Conservation (phyloP, 2,797 vertebrate genomes). For the Eptatretus atami region DNA sequence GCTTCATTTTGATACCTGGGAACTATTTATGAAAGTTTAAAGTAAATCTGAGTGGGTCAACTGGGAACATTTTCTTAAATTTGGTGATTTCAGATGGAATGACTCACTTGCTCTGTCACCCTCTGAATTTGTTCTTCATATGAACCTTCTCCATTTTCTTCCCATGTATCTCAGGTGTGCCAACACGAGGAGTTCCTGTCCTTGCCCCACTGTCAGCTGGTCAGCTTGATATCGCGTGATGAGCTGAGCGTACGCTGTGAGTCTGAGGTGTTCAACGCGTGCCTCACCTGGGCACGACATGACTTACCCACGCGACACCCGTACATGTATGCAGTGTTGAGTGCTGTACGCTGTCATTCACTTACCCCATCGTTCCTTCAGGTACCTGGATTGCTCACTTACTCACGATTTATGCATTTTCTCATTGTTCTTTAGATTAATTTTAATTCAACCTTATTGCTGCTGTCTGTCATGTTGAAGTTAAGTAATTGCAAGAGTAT, state of each 20-base stretch:
- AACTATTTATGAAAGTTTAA: too few species aligned
- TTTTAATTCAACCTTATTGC: too few species aligned
- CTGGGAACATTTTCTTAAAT: too few species aligned
- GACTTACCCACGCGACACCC: conserved; percentile 39
- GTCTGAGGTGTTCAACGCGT: conserved; percentile 72
- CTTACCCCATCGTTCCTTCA: conserved; percentile 67
- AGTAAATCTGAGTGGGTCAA: too few species aligned
- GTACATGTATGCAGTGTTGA: conserved; percentile 47
- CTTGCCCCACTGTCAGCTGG: conserved; percentile 63
- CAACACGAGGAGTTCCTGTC: conserved; percentile 83
- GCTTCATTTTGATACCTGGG: too few species aligned
- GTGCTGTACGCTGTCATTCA: conserved; percentile 67
- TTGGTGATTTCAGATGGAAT: too few species aligned
- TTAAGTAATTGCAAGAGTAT: too few species aligned
- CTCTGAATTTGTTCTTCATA: neutral
- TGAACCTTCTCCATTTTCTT: neutral
- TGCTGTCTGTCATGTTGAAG: too few species aligned
- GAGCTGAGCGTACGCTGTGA: conserved; percentile 86
- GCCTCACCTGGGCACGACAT: conserved; percentile 62
- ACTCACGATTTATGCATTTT: too few species aligned
- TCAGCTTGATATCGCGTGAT: conserved; percentile 52
- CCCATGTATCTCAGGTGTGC: conserved; percentile 22
- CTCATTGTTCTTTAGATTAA: too few species aligned
- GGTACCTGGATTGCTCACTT: conserved; percentile 8
- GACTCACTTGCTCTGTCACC: neutral